Evolutionary conservation across 2,888 invertebrate genomes (phyloP).

Genomic region (Norana najaformis): DNA sequence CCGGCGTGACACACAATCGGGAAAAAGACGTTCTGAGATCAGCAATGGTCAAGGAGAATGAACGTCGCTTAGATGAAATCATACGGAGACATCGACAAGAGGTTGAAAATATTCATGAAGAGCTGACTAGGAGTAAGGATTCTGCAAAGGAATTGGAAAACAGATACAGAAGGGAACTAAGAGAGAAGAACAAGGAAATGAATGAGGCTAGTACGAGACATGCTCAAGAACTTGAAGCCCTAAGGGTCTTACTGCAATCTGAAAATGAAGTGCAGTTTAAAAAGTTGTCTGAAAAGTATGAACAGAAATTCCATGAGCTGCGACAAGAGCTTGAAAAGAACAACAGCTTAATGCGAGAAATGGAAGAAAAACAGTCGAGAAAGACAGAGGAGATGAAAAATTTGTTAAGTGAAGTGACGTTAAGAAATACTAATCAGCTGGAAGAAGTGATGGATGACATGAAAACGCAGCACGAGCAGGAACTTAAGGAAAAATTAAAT

Average conservation of each 20-base stretch:
- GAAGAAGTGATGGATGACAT: background rate
- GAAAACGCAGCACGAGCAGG: background rate
- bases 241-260: background rate
- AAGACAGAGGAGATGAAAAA: background rate
- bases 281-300: background rate
- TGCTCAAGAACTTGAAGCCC: background rate
- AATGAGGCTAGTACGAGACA: background rate
- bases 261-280: background rate
- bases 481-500: background rate
- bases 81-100: background rate
- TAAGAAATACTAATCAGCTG: background rate
- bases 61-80: background rate
- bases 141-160: background rate
- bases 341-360: background rate
- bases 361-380: background rate
- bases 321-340: background rate
- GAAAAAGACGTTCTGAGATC: background rate
- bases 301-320: background rate
- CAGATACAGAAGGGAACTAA: background rate
- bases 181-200: constrained; percentile 8
- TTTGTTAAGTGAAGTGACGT: background rate
- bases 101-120: background rate
- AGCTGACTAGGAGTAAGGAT: background rate
- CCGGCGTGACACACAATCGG: background rate
- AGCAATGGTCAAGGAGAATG: background rate